A percentile compares a stretch with the other conserved stretches of the same genome.
phyloP scores from a whole-genome alignment of 2,888 invertebrate species.

The Drosophila paranaensis region DNA sequence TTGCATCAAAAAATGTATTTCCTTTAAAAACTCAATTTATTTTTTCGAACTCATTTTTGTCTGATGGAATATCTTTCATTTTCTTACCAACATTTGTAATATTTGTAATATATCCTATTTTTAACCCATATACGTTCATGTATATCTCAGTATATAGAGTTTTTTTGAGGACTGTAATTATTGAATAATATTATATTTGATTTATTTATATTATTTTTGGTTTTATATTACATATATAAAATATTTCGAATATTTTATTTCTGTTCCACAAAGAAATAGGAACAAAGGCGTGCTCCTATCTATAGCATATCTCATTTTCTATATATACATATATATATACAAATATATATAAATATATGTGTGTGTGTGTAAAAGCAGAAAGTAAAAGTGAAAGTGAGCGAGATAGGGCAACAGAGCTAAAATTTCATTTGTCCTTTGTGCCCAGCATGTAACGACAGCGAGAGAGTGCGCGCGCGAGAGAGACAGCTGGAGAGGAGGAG shows the following conservation, averaged over 20 bases:
- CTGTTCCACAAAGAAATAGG: background rate
- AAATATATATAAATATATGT: background rate
- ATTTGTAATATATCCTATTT: too few species aligned
- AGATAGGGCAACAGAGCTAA: conserved; percentile 60
- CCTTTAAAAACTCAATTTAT: too few species aligned
- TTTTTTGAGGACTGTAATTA: too few species aligned
- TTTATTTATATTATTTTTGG: too few species aligned
- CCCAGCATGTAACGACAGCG: conserved; percentile 8
- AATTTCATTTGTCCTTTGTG: conserved; percentile 74
- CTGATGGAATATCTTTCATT: too few species aligned
- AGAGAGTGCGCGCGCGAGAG: background rate
- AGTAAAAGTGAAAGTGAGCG: conserved; percentile 76
- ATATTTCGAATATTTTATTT: background rate
- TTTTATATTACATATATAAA: too few species aligned
- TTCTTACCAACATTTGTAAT: too few species aligned
- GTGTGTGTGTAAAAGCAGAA: conserved; percentile 33
- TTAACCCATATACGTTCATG: too few species aligned
- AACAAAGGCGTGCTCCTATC: background rate
- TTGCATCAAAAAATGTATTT: too few species aligned
- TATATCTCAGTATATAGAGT: too few species aligned
- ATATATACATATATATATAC: background rate
- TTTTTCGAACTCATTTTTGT: too few species aligned
- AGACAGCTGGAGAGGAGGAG: background rate
- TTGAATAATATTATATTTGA: too few species aligned
- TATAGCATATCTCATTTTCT: conserved; percentile 8